Evolutionary conservation across 2,888 invertebrate species (phyloP).

Genomic region (Stenurella melanura): DNA sequence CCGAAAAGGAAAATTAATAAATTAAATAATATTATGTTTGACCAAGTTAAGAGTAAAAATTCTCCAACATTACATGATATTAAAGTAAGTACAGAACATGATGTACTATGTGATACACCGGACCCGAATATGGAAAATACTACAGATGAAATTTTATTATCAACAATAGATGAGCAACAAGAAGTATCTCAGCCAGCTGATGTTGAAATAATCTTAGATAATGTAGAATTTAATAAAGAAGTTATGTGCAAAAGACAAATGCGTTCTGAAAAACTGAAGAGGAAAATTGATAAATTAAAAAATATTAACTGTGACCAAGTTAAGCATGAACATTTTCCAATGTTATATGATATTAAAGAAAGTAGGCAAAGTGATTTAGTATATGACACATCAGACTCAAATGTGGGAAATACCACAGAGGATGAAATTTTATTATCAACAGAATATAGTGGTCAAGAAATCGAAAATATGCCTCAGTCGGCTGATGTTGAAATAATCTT

Average conservation of each 20-base stretch:
- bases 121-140: background rate
- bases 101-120: background rate
- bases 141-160: background rate
- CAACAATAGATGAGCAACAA: too few species aligned
- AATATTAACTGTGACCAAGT: background rate
- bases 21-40: too few species aligned
- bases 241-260: too few species aligned
- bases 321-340: conserved; percentile 11
- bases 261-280: too few species aligned
- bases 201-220: too few species aligned
- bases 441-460: background rate
- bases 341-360: background rate
- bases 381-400: background rate
- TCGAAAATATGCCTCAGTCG: too few species aligned
- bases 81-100: background rate
- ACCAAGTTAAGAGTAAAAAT: background rate
- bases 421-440: background rate
- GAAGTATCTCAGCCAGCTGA: too few species aligned
- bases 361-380: background rate
- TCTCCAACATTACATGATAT: too few species aligned
- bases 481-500: too few species aligned
- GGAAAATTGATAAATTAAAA: too few species aligned
- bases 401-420: background rate
- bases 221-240: too few species aligned
- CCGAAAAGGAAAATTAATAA: too few species aligned